Base-by-base conservation (phyloP, 2,113 vertebrate species). In the Ptilorrhoa leucosticta region DNA sequence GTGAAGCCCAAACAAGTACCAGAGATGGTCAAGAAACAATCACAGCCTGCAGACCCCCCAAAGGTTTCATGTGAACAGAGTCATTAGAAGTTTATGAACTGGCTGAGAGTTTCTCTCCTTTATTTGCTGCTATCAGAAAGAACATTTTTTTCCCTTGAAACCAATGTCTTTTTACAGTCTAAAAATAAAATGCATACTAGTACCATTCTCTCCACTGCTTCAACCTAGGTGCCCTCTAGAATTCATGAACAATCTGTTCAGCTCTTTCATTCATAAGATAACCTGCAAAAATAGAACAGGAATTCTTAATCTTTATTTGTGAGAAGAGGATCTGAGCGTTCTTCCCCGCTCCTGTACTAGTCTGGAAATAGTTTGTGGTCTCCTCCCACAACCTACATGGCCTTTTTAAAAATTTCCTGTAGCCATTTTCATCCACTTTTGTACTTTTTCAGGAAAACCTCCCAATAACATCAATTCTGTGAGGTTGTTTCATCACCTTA, bases 181-280 rank as follows among this genome's bases (percentile, higher is more conserved):
- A 98, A 98, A 98, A 99, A 99, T 98, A 99, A 96, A 95, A 90
- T 78, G 47, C 75, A 57, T n/a, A 80, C 78, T 92, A 82, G 58
- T 83, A 86, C 90, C 90, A 94, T 96, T 96, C 90, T 94, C 63
- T 82, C 90, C 96, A 89, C 77, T 83, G 93, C 95, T 92, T 87
- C 93, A 94, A 61, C 94, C 95, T 95, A 95, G 91, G 63, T 95
- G 86, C 77, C 92, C 89, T 95, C 89, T 95, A 94, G 89, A 90
- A 93, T 63, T 95, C 90, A 66, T 87, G 83, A 79, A 79, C 91
- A 95, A 96, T 82, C 87, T 95, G 87, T 31, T 95, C 91, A 94
- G 84, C 84, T 94, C 93, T 85, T 85, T 95, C 94, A 95, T 94
- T 96, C 95, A 83, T 85, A 95, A 96, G 75, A 91, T 83, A 90